phyloP scores from a whole-genome alignment of 2,113 vertebrate species.

The Etheostoma cragini region DNA sequence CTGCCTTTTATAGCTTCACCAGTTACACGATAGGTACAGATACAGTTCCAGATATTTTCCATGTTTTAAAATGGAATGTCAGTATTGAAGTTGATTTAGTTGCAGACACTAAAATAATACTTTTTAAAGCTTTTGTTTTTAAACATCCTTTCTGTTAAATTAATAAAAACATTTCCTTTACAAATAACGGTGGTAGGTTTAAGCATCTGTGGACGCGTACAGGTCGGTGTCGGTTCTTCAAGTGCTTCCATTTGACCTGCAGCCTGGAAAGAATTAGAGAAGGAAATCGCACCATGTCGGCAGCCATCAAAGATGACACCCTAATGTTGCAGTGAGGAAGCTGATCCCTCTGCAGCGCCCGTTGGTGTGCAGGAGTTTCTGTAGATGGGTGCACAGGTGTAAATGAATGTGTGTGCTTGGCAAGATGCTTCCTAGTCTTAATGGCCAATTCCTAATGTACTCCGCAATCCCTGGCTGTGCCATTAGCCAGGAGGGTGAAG shows the following conservation, averaged over 20 bases:
- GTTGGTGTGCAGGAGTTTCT: background rate
- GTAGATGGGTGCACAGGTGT: slow-evolving; percentile 7
- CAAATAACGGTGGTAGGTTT: background rate
- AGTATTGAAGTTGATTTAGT: background rate
- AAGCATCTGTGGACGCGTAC: background rate
- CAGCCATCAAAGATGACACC: slow-evolving; percentile 70
- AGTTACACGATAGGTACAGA: background rate
- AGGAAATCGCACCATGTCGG: slow-evolving; percentile 76
- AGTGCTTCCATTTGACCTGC: slow-evolving; percentile 42
- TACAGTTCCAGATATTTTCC: background rate
- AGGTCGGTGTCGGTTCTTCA: background rate
- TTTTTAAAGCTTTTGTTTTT: background rate
- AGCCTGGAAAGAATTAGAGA: slow-evolving; percentile 76
- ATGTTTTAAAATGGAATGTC: background rate
- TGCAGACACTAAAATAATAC: background rate
- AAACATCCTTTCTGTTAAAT: background rate
- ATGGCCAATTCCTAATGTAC: slow-evolving; percentile 19
- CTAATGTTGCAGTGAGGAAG: slow-evolving; percentile 67
- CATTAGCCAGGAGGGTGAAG: slow-evolving; percentile 6
- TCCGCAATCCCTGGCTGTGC: slow-evolving; percentile 9
- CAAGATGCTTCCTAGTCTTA: slow-evolving; percentile 50
- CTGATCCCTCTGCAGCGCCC: slow-evolving; percentile 52
- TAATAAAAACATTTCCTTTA: background rate
- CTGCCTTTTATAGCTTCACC: background rate
- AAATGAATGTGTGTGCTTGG: slow-evolving; percentile 9